These are phyloP conservation scores for Equus quagga DNA, from an alignment of 2,113 vertebrate genomes.

Conservation along the genomic window DNA sequence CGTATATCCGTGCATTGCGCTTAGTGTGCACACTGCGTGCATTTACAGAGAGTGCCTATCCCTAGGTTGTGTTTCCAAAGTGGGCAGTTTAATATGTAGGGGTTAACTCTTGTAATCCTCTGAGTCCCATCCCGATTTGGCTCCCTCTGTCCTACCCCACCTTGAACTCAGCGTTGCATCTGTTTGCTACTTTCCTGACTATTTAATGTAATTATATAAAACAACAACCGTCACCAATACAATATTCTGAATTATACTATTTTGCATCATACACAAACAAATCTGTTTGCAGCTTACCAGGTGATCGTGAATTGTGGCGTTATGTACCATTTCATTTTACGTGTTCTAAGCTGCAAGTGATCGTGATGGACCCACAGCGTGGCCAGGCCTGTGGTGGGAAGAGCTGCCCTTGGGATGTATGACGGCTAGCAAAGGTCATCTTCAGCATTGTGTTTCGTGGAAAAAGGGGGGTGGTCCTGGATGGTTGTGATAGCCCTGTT, in stretches of 20 bases:
- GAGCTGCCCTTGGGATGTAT: neutral
- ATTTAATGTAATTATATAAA: constrained; percentile 50
- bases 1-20: accelerated
- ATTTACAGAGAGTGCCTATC: accelerated
- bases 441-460: neutral
- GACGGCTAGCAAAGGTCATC: neutral
- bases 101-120: neutral
- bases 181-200: constrained; percentile 52
- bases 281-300: neutral
- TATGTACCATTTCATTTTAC: neutral
- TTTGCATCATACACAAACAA: neutral
- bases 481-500: neutral
- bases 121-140: neutral
- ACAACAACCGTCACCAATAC: no score
- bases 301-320: neutral
- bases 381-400: no score
- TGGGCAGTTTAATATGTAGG: neutral
- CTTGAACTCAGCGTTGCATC: constrained; percentile 12
- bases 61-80: accelerated
- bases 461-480: neutral
- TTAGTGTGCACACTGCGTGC: accelerated
- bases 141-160: neutral
- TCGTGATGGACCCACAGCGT: neutral
- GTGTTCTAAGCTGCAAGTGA: neutral
- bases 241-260: constrained; percentile 50